These are phyloP conservation scores for Microctenopoma steveboyesi DNA, from an alignment of 2,797 vertebrate species.

Conservation along the genomic window DNA sequence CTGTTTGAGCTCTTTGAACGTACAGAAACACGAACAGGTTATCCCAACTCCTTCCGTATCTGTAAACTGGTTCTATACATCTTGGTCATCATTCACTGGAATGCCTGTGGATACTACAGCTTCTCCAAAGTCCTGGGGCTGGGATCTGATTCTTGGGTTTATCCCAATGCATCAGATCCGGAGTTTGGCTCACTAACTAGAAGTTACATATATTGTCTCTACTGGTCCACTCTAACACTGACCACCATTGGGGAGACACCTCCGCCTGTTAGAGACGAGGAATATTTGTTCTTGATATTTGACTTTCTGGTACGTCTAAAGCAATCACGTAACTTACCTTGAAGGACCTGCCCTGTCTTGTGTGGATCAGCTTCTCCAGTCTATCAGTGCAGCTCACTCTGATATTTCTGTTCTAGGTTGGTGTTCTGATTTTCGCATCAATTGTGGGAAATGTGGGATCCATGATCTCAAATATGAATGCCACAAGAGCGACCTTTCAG, in stretches of 20 bases:
- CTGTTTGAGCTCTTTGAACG: conserved; percentile 95
- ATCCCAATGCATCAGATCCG: conserved; percentile 89
- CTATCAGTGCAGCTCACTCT: neutral
- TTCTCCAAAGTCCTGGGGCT: conserved; percentile 95
- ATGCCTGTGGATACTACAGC: conserved; percentile 94
- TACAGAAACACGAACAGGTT: conserved; percentile 94
- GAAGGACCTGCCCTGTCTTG: too few species aligned
- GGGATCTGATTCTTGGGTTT: conserved; percentile 94
- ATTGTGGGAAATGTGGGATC: conserved; percentile 97
- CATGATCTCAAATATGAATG: conserved; percentile 99
- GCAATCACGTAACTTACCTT: neutral
- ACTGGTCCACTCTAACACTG: conserved; percentile 96
- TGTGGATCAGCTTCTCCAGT: neutral
- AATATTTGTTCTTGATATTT: conserved; percentile 96
- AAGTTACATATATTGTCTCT: conserved; percentile 93
- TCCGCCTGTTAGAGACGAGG: conserved; percentile 91
- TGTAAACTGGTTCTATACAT: conserved; percentile 94
- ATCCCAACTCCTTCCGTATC: conserved; percentile 94
- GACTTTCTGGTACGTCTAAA: conserved; percentile 87
- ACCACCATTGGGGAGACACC: conserved; percentile 97
- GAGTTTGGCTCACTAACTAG: conserved; percentile 84
- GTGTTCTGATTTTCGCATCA: conserved; percentile 96
- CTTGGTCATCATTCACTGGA: conserved; percentile 98
- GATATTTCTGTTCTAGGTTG: conserved; percentile 64
- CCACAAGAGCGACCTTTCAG: conserved; percentile 92